Conservation (phyloP, 2,113 vertebrate genomes). For the Gallinago paraguaiae region DNA sequence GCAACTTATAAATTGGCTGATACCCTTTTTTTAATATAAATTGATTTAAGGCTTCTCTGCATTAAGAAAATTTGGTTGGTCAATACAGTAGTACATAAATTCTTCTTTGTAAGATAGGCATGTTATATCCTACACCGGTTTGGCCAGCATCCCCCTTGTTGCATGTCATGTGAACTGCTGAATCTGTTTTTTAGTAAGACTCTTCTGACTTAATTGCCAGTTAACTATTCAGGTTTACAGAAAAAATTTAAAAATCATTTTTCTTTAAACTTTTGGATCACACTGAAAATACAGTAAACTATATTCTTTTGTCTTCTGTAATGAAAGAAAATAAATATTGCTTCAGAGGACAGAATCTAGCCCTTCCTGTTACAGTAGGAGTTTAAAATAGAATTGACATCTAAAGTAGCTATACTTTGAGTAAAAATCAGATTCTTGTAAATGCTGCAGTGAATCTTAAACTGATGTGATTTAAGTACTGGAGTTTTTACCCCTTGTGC, state of each 20-base stretch:
- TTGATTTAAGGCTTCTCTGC: not conserved
- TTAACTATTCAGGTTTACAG: not conserved
- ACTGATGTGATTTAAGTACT: not conserved
- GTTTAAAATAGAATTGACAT: not conserved
- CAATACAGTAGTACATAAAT: not conserved
- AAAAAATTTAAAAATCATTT: not conserved
- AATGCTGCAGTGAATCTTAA: not conserved
- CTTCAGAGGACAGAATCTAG: not conserved
- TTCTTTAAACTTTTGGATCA: not conserved
- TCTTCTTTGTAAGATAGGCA: not conserved
- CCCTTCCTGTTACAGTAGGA: not conserved
- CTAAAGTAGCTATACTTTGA: not conserved
- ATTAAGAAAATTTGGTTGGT: not conserved
- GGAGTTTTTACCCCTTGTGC: rapidly evolving
- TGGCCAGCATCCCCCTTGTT: not conserved
- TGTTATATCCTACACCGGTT: not conserved
- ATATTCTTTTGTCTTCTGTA: not conserved
- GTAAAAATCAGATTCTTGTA: not conserved
- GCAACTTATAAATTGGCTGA: not conserved
- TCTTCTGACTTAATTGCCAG: not conserved
- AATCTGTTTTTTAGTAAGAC: not conserved
- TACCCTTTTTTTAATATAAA: not conserved
- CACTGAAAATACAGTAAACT: not conserved
- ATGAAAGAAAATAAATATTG: not conserved
- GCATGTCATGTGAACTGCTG: not conserved